Base-by-base conservation (phyloP, 2,113 vertebrate species). In the Coreoperca whiteheadi region DNA sequence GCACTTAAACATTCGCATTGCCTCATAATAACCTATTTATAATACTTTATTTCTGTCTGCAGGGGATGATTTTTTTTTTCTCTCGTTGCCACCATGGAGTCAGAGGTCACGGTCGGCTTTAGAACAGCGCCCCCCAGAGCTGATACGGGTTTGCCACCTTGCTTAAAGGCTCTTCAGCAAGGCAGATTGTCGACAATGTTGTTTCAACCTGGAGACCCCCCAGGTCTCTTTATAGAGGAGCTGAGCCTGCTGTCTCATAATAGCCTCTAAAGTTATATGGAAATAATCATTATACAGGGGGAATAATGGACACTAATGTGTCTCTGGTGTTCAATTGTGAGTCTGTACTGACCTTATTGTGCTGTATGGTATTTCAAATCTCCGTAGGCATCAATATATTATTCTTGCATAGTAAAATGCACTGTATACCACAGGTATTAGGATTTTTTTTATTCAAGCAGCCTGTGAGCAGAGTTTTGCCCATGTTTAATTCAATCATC, bases 81-180 rank as follows among this genome's bases (percentile, higher is more conserved):
- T 34, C 16, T 30, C 20, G 20, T 57, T 50, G 12, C 37, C 54
- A 60, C 63, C 32, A 21, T 51, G 39, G 11, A 71, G 65, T 70
- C 77, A 81, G 48, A 61, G 75, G 68, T 77, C 56, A 71, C 1
- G 46, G 25, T 85, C 25, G 46, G 30, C 68, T 76, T 43, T 20
- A 71, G 34, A 67, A 81, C 75, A 84, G 88, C 78, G 76, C 75
- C 85, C 74, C 70, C 77, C 8, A 39, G 12, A 70, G 84, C 1
- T 30, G 4, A 32, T 34, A 10, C 30, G 21, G 43, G 6, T 30
- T 23, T 54, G 3, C 14, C 59, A 57, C 25, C 18, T 59, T 64
- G 57, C 59, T 57, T 7, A 23, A 39, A 51, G 57, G n/a, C 68
- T 51, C 56, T 63, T 57, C 39, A 51, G 56, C 10, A 30, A n/a